phyloP scores from a whole-genome alignment of 2,797 vertebrate genomes.

The Emydoidea blandingii region DNA sequence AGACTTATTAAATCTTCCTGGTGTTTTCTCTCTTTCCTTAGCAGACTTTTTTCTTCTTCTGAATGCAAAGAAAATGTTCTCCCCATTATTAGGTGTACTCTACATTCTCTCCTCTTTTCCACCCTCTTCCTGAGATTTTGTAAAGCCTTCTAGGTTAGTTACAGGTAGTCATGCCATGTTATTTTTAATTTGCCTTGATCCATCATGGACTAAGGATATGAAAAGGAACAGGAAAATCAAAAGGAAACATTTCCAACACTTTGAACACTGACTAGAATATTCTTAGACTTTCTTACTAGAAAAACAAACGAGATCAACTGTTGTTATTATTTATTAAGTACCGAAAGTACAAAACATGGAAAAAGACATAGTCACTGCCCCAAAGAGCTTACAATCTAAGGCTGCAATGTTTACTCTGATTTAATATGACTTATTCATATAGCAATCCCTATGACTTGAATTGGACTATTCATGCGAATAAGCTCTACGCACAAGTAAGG shows the following conservation, averaged over 20 bases:
- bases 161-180: slow-evolving; percentile 17
- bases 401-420: accelerated
- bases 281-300: background rate
- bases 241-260: background rate
- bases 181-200: slow-evolving; percentile 1
- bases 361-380: accelerated
- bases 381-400: background rate
- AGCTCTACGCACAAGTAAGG: background rate
- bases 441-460: background rate
- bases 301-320: background rate
- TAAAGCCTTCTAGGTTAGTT: slow-evolving; percentile 14
- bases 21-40: slow-evolving; percentile 65
- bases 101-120: slow-evolving; percentile 44
- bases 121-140: slow-evolving; percentile 46
- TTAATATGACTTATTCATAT: accelerated
- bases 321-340: background rate
- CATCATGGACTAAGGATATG: background rate
- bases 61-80: slow-evolving; percentile 55
- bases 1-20: slow-evolving; percentile 71
- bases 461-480: background rate
- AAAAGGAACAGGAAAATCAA: background rate
- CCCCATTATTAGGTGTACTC: slow-evolving; percentile 64
- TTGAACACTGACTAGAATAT: background rate
- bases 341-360: background rate
- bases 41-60: slow-evolving; percentile 66